Evolutionary conservation across 2,113 vertebrate genomes (phyloP), one percentile per base, ranked within the genome.

Genomic region (Lates calcarifer): DNA sequence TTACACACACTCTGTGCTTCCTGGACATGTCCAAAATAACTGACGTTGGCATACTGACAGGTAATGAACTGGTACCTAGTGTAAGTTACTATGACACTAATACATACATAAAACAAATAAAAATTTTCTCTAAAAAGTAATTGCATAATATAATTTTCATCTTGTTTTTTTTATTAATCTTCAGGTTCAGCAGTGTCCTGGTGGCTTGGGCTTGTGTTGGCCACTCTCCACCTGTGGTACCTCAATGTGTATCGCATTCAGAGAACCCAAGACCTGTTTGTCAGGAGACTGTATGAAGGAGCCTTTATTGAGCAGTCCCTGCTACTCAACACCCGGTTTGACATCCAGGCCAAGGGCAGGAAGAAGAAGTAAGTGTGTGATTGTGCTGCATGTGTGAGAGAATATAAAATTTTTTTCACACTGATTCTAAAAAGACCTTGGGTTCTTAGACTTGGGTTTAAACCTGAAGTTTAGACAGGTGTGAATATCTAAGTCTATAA

Each of bases 231-330:
- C 53, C 82, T 94, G 53, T 94, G 91, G 88, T 63, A 41, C 26
- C 84, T 91, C 37, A 90, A 70, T 0, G 20, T 93, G 18, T 41
- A 84, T 33, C 90, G 94, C 37, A 95, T 95, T 24, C 90, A 93
- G 77, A 93, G 93, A 43, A 95, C 94, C 56, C 83, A 94, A 26
- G 88, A 93, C 67, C 67, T 95, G 58, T 95, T 95, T 45, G 61
- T 81, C 8, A 74, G 89, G 41, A 76, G 81, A 56, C 41, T 95
- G 53, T 95, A 93, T 63, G 94, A 95, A 22, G 89, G 92, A n/a
- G 77, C 85, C 0, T 95, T 95, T n/a, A 92, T 95, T 1, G 95
- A 95, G 35, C 94, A 95, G 64, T 94, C 93, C 2, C 53, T 94
- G 51, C 85, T 95, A 28, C 91, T 94, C 79, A 94, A 94, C 82